Base-by-base conservation (phyloP, 2,888 invertebrate species). In the Harmothoe impar region DNA sequence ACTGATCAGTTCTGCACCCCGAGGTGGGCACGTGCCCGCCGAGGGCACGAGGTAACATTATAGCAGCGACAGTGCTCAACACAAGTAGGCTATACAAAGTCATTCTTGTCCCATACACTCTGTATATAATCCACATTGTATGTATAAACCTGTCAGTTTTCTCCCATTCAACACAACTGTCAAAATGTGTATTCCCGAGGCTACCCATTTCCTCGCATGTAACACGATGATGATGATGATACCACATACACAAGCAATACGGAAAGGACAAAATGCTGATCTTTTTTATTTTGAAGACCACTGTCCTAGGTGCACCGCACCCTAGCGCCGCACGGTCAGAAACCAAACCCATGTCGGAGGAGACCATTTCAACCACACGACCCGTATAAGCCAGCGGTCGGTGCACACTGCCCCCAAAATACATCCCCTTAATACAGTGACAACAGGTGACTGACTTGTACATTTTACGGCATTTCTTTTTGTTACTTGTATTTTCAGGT, bases 171-270 rank as follows among this genome's bases (percentile, higher is more conserved):
- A 81, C 81, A 33, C 31, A 31, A 31, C 17, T 81, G 62, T 62
- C 62, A 12, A 20, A 25, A 77, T 25, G 43, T 35, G 81, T 81
- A 81, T n/a, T 10, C 43, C 81, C n/a, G 33, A 17, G 35, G 81
- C 81, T 81, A 81, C 81, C 5, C 20, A 35, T 81, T 81, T 81
- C 81, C 81, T 81, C 81, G 20, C 33, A 81, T 81, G 25, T 77
- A 31, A 43, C 10, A 43, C 43, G 10, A 43, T 43, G 43, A 43
- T 43, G 43, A 43, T 43, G 10, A 3, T 10, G 10, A 33, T 43
- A 81, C 81, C 31, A 72, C 33, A 35, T 81, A 81, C 81, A 81
- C 81, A 81, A 81, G 81, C 81, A 81, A 81, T 81, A 81, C 81
- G 33, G 23, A 35, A 17, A 33, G 15, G 43, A 43, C 7, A 43